Base-by-base conservation (phyloP, 2,888 invertebrate genomes). In the Hyles lineata region DNA sequence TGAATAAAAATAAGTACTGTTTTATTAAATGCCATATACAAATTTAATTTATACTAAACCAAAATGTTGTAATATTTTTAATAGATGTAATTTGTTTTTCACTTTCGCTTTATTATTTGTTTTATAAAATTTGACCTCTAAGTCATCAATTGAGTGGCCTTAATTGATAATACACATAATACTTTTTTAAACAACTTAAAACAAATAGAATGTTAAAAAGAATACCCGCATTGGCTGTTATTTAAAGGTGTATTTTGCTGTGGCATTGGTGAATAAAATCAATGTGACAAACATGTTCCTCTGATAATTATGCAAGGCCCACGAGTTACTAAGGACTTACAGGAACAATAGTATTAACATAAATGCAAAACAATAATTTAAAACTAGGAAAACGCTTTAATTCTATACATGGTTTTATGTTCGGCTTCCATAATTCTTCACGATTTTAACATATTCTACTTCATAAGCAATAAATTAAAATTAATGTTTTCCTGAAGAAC, bases 401-500 rank as follows among this genome's bases (percentile, higher is more conserved):
- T 55, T 55, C 19, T 55, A 55, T 19, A 52, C 17, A 19, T 55
- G 55, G 7, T 55, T 19, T 55, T n/a, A 55, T 55, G 8, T n/a
- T 55, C 55, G 55, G 2, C 8, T n/a, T 55, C n/a, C n/a, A n/a
- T n/a, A 55, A 55, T 52, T 17, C n/a, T 55, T 55, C n/a, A 55
- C n/a, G 55, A 7, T 55, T n/a, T 8, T 1, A n/a, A 55, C 6
- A 55, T 55, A 55, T n/a, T 55, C 3, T n/a, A n/a, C 55, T 55
- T n/a, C n/a, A 7, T 55, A n/a, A 19, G n/a, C n/a, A 55, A 55
- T 55, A 55, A 55, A 55, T 55, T 55, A n/a, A 55, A 55, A 55
- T 55, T 55, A n/a, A 55, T 55, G 55, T 55, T 55, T 55, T 55
- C 55, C 55, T 55, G 55, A 55, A 55, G 55, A 43, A 15, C 43